Evolutionary conservation across 30 jellyfish, hydroid and myxozoan genomes (phyloP), one percentile per base, ranked within the genome.

Genomic region (Cassiopea andromeda): DNA sequence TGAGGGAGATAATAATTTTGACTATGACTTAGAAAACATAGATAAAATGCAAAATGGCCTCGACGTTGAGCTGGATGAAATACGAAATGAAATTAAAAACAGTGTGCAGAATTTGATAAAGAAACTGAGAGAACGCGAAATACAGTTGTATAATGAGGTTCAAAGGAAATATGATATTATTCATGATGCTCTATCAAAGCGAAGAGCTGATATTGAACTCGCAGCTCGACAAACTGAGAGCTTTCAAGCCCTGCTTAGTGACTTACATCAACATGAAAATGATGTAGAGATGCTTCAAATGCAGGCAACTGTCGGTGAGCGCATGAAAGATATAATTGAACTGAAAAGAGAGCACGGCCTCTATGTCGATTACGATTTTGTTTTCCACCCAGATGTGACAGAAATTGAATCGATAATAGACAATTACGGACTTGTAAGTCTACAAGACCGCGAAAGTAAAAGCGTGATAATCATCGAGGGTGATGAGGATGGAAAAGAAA

Each of bases 231-330:
- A 87, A 58, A 68, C 78, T 13, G 91, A 85, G 17, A 74, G 69
- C 27, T 44, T 85, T 69, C 79, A 73, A 15, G 84, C 83, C 16
- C 61, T 92, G 16, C 15, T 96, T 10, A 50, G 71, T 46, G 82
- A 92, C 45, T 82, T 96, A 46, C 93, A 85, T 9, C 48, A 74
- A 15, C 99, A 96, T 69, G 85, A 89, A 8, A 92, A 96, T 58
- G 92, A 92, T 76, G 90, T 92, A 1, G 99, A 96, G 83, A 83
- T 92, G 95, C 93, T 96, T 27, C 99, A 96, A 76, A 96, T 96
- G 99, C 92, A 88, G 72, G 78, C 97, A 61, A 92, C 99, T 2
- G 72, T 96, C 12, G 81, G 89, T 60, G 86, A 60, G 38, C 60
- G 89, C 64, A 82, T 85, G 84, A 66, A 70, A 10, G 96, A 92